These are phyloP conservation scores for Pangasianodon gigas DNA, from an alignment of 2,113 vertebrate genomes.

Conservation along the genomic window DNA sequence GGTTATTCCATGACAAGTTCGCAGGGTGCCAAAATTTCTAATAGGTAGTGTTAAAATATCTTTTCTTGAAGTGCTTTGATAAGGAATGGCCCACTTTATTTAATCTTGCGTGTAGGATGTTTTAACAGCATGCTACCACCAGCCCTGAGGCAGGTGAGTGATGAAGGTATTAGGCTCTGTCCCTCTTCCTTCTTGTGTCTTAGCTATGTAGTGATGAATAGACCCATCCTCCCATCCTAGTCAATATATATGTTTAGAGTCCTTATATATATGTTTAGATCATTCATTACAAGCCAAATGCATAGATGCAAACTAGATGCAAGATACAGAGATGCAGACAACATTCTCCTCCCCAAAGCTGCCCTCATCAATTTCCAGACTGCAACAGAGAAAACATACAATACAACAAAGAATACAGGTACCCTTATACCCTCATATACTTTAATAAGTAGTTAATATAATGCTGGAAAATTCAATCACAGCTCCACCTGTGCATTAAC, in stretches of 20 bases:
- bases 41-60: not conserved
- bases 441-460: slow-evolving; percentile 4
- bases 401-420: not conserved
- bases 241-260: not conserved
- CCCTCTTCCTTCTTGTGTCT: slow-evolving; percentile 12
- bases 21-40: not conserved
- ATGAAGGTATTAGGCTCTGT: not conserved
- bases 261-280: not conserved
- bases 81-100: slow-evolving; percentile 19
- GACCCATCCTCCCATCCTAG: slow-evolving; percentile 19
- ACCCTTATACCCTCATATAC: not conserved
- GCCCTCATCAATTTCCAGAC: not conserved
- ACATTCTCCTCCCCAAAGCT: not conserved
- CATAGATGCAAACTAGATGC: slow-evolving; percentile 23
- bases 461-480: slow-evolving; percentile 5
- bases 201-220: slow-evolving; percentile 18
- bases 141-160: not conserved
- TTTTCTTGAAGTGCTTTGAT: slow-evolving; percentile 20
- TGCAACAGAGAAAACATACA: not conserved
- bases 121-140: slow-evolving; percentile 18
- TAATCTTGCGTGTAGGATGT: slow-evolving; percentile 4
- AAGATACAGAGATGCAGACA: slow-evolving; percentile 20
- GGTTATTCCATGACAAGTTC: not conserved
- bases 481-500: not conserved
- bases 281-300: slow-evolving; percentile 34